Conservation (phyloP, 2,888 invertebrate species). For the Tyria jacobaeae region DNA sequence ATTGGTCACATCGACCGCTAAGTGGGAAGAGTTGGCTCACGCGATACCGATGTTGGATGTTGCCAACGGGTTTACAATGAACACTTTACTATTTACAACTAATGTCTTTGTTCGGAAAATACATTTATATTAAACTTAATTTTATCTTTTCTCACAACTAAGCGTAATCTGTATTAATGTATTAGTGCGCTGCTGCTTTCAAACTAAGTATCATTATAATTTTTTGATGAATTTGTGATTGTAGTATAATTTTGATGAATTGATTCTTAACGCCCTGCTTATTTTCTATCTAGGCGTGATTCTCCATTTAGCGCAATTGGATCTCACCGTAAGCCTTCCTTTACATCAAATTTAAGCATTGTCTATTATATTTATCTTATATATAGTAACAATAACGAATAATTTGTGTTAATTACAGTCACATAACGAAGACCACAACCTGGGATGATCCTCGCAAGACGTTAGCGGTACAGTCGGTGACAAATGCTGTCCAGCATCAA, state of each 20-base stretch:
- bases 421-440: constrained; percentile 95
- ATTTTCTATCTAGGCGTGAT: neutral
- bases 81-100: constrained; percentile 44
- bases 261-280: neutral
- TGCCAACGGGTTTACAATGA: constrained; percentile 59
- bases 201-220: neutral
- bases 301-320: too few relatives aligned
- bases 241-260: neutral
- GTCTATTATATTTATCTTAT: too few relatives aligned
- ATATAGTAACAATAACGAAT: neutral
- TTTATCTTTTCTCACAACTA: constrained; percentile 11
- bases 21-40: constrained; percentile 74
- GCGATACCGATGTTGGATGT: constrained; percentile 55
- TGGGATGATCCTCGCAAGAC: constrained; percentile 97
- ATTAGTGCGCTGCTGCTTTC: neutral
- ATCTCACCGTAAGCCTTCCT: too few relatives aligned
- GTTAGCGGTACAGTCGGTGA: constrained; percentile 88
- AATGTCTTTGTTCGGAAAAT: constrained; percentile 37
- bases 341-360: too few relatives aligned
- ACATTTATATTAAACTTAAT: constrained; percentile 27
- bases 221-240: neutral
- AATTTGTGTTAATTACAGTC: constrained; percentile 85
- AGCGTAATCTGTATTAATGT: neutral
- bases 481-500: constrained; percentile 81
- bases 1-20: constrained; percentile 84